Evolutionary conservation across 2,113 vertebrate species (phyloP), one percentile per base, ranked within the genome.

Genomic region (Gymnocephalus cernua): DNA sequence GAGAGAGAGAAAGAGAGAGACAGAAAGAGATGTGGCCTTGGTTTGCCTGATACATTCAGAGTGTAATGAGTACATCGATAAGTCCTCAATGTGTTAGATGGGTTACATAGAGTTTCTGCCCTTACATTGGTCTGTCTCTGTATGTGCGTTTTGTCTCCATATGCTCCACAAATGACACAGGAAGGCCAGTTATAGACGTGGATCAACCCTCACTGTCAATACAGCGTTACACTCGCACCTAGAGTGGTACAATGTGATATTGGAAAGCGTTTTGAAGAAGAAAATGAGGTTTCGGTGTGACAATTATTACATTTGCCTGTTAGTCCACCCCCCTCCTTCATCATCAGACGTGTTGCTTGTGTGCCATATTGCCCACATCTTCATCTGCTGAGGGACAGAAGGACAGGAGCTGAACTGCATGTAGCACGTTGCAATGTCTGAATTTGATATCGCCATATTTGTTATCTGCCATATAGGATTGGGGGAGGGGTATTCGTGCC

Each of bases 31-130:
- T 77, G 80, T 88, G 77, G 89, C 84, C 83, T 85, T 88, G 86
- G 62, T 79, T 89, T 86, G 72, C 65, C 71, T 86, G 80, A 84
- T 86, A 67, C 90, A 85, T 89, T 83, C 79, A 88, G 73, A 89
- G 79, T 82, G 78, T 92, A 92, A 91, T 90, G 86, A 91, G 84
- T 87, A 54, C 87, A 90, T 90, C 89, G 86, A 91, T 92, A 90
- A 90, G 88, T 87, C 85, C 77, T 89, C 84, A 87, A 58, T 72
- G 89, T 91, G 90, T 88, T 80, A 86, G 83, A 89, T 92, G 79
- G 75, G 80, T 83, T 70, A 80, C 81, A 79, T 70, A 61, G 68
- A 83, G 83, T 85, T 77, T 77, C 75, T 89, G 84, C 83, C 86
- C 86, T 83, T 86, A 83, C 80, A 51, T 47, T 50, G 80, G 82